Base-by-base conservation (phyloP, 2,888 invertebrate genomes). In the Coecobrya sp. region DNA sequence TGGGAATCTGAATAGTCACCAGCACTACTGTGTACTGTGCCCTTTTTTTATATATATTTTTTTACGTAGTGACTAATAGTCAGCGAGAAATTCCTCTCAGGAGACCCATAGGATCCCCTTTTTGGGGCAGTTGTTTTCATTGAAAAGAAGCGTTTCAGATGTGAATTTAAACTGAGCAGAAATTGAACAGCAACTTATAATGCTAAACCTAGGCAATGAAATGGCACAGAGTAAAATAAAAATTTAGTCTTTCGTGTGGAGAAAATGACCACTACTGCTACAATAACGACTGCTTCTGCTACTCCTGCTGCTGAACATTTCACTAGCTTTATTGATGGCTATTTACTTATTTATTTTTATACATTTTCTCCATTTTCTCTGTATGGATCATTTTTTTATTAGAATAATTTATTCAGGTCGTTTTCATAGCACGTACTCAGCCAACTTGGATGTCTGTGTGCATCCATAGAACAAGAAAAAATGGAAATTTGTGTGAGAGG, bases 391-490 rank as follows among this genome's bases (percentile, higher is more conserved):
- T 73, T 73, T 73, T n/a, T 73, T 55, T 73, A 73, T 73, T 73
- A 73, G 36, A n/a, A 73, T 73, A 73, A 73, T 73, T 73, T 73
- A 73, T 73, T 73, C 68, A 73, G 10, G 68, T 10, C 27, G n/a
- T 68, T 68, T 68, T 68, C 27, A 25, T 68, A 16, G 27, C 68
- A 7, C 36, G 2, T 36, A 36, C 36, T 36, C 36, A 7, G n/a
- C n/a, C n/a, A n/a, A n/a, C n/a, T 7, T 11, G 65, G 8, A 13
- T 19, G 65, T 65, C 7, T 19, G 25, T n/a, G n/a, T n/a, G n/a
- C n/a, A n/a, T n/a, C n/a, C n/a, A n/a, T n/a, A n/a, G n/a, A n/a
- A n/a, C n/a, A n/a, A n/a, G n/a, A n/a, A n/a, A n/a, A 19, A 55
- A 55, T 55, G 55, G 55, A 19, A 55, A 55, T 55, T 55, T 55